Conservation (phyloP, 2,888 invertebrate species). For the Gortyna flavago region DNA sequence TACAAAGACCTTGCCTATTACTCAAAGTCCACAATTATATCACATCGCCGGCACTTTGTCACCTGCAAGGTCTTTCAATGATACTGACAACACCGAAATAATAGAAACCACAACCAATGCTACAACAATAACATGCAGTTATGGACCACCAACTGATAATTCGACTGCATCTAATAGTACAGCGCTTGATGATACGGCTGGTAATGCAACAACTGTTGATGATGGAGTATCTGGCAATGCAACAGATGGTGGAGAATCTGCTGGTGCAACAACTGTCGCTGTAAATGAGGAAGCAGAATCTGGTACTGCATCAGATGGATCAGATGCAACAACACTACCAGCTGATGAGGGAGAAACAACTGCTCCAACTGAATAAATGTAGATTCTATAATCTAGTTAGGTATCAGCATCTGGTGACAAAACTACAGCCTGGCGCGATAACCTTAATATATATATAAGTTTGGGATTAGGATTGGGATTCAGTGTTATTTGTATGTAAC, state of each 20-base stretch:
- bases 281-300: neutral
- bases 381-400: neutral
- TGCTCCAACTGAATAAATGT: neutral
- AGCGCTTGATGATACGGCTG: neutral
- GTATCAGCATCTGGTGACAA: neutral
- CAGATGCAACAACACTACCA: neutral
- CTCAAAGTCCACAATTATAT: conserved; percentile 77
- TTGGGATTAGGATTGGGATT: neutral
- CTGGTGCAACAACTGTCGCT: neutral
- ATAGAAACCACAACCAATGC: neutral
- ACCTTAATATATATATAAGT: neutral
- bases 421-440: neutral
- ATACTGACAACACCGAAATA: no score
- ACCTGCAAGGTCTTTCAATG: conserved; percentile 47
- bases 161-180: neutral
- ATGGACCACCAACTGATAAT: neutral
- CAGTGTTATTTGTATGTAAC: neutral
- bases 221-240: neutral
- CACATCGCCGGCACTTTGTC: conserved; percentile 78
- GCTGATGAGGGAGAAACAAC: no score
- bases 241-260: neutral
- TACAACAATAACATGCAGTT: neutral
- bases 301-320: neutral
- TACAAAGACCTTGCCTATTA: conserved; percentile 71
- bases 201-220: neutral